Percentiles rank a stretch among this genome's conserved stretches.
Conservation (phyloP, 2,113 vertebrate species). For the Sprattus sprattus region DNA sequence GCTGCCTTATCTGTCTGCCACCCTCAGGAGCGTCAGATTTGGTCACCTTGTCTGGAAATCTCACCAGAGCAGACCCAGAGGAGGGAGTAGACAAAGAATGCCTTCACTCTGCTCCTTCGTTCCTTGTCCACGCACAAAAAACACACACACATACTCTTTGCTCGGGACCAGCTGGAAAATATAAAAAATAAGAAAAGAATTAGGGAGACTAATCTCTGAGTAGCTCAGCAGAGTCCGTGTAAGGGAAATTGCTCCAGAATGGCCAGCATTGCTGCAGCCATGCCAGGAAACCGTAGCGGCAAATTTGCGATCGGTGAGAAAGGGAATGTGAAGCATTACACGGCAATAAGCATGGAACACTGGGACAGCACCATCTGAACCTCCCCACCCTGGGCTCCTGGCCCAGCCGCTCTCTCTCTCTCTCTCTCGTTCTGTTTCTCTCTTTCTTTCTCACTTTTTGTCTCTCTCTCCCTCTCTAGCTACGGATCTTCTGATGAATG, state of each 20-base stretch:
- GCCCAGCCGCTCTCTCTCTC: background rate
- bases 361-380: constrained; percentile 36
- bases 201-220: constrained; percentile 37
- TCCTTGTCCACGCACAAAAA: background rate
- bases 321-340: constrained; percentile 38
- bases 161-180: constrained; percentile 48
- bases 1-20: constrained; percentile 55
- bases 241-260: background rate
- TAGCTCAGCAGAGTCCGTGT: constrained; percentile 19
- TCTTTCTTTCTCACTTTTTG: background rate
- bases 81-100: constrained; percentile 12
- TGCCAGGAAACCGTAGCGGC: constrained; percentile 33
- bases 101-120: background rate
- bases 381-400: constrained; percentile 31
- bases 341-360: constrained; percentile 33
- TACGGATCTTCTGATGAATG: background rate
- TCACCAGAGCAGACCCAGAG: constrained; percentile 46
- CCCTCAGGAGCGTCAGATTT: constrained; percentile 58
- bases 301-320: constrained; percentile 27
- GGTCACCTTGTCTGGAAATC: constrained; percentile 60
- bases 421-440: background rate
- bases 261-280: background rate
- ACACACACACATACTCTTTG: constrained; percentile 4
- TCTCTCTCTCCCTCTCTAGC: background rate
- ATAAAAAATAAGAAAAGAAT: constrained; percentile 31